Base-by-base conservation (phyloP, 92 coral and sea anemone genomes). In the Porites evermanni region DNA sequence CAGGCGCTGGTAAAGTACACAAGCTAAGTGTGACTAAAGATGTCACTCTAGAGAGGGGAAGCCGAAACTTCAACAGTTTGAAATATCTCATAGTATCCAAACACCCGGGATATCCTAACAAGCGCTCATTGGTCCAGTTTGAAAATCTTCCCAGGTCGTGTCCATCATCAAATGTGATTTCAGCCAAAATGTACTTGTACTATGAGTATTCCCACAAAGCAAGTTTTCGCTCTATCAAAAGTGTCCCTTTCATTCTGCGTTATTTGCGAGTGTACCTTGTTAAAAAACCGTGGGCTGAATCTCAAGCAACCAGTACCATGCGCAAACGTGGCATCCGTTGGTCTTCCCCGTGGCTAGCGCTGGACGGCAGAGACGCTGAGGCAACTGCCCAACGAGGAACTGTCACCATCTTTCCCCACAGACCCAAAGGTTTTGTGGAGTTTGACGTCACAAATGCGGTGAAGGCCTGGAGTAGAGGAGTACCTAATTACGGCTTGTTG, bases 251-350 rank as follows among this genome's bases (percentile, higher is more conserved):
- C 12, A 82, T 94, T 53, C 71, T 77, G 10, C 95, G 97, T 18
- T 74, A 78, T 7, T 38, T 94, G 58, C 64, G 61, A 44, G 95
- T 81, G 26, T 90, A 84, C 83, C 32, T 79, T 79, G 93, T 94
- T 72, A 83, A 92, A 24, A 94, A 94, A 78, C 26, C 71, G 4
- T 89, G 97, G 97, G 64, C 44, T 7, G 97, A 94, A 74, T 58
- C 74, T 17, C 82, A 92, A 81, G 93, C 97, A n/a, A 94, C 95
- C 14, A 81, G 85, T 6, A 74, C 51, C 3, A 47, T 68, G 47
- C 83, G 96, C 24, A 12, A 14, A 0, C 38, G 56, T 23, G 58
- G 79, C 2, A 18, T 17, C 4, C 64, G 64, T 2, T 92, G 95
- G 95, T 60, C 93, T 12, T 21, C 79, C 0, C 71, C 44, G 24